These are phyloP conservation scores for Acanthopleura granulata DNA, from an alignment of 2,888 invertebrate genomes.

Conservation along the genomic window DNA sequence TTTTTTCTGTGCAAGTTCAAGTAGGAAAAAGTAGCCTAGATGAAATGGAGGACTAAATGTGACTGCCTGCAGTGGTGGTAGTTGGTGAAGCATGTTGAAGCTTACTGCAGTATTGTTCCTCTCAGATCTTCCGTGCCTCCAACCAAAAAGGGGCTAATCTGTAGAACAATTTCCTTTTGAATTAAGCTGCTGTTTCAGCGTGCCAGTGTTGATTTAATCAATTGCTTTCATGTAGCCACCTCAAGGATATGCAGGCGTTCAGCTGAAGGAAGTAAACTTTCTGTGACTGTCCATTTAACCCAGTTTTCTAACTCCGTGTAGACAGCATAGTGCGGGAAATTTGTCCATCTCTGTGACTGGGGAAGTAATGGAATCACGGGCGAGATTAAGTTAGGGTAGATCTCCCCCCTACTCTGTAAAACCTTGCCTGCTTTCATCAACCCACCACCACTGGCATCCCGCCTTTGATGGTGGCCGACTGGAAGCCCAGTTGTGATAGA, in stretches of 20 bases:
- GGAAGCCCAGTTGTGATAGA: neutral
- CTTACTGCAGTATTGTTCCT: too few species aligned
- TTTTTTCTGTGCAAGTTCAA: too few species aligned
- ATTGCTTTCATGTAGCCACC: neutral
- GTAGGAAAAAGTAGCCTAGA: too few species aligned
- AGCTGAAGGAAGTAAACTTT: neutral
- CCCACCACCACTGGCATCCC: neutral
- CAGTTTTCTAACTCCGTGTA: neutral
- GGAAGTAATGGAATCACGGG: constrained; percentile 6
- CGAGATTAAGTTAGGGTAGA: constrained; percentile 6
- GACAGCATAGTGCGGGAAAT: neutral
- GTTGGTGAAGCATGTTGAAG: too few species aligned
- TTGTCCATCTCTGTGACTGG: neutral
- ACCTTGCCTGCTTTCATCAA: neutral
- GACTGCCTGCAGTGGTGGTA: too few species aligned
- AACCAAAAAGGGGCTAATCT: too few species aligned
- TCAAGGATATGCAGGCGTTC: neutral
- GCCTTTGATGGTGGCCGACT: constrained; percentile 12
- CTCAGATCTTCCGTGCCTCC: too few species aligned
- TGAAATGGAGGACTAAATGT: too few species aligned
- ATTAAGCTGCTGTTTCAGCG: too few species aligned
- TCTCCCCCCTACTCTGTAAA: neutral
- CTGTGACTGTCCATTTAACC: neutral
- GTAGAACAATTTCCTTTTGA: too few species aligned
- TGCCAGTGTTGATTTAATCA: neutral